Evolutionary conservation across 2,797 vertebrate genomes (phyloP).

Genomic region (Notolepis coatsorum): DNA sequence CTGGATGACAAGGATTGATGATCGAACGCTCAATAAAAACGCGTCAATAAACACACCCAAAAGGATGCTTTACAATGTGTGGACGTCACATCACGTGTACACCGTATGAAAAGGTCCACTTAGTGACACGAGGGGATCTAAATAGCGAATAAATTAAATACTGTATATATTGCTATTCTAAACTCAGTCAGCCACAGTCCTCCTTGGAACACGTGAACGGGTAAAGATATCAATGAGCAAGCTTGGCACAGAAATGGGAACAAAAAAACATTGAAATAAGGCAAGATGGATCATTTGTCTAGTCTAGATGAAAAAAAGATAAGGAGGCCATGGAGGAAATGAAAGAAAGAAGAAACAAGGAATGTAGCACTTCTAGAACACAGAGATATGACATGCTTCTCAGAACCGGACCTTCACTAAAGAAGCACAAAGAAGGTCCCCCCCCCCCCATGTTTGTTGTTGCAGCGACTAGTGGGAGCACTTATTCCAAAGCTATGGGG

Average conservation of each 20-base stretch:
- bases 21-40: conserved; percentile 57
- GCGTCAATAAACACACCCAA: conserved; percentile 71
- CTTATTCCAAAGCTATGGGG: conserved; percentile 50
- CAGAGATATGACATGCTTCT: conserved; percentile 55
- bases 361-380: conserved; percentile 60
- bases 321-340: conserved; percentile 63
- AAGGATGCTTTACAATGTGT: conserved; percentile 74
- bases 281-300: conserved; percentile 42
- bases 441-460: conserved; percentile 19
- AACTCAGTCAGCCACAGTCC: conserved; percentile 75
- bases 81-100: conserved; percentile 77
- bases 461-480: conserved; percentile 71
- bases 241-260: conserved; percentile 64
- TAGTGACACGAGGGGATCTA: conserved; percentile 71
- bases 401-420: conserved; percentile 42
- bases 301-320: too few relatives aligned
- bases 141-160: conserved; percentile 70
- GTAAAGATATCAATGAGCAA: conserved; percentile 26
- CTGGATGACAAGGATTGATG: conserved; percentile 48
- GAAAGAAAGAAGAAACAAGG: conserved; percentile 38
- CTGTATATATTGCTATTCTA: conserved; percentile 63
- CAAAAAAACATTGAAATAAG: conserved; percentile 50
- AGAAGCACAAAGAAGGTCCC: conserved; percentile 31
- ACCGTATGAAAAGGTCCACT: conserved; percentile 80
- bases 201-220: conserved; percentile 54